phyloP scores from a whole-genome alignment of 2,797 vertebrate species.

The Siniperca undulata region DNA sequence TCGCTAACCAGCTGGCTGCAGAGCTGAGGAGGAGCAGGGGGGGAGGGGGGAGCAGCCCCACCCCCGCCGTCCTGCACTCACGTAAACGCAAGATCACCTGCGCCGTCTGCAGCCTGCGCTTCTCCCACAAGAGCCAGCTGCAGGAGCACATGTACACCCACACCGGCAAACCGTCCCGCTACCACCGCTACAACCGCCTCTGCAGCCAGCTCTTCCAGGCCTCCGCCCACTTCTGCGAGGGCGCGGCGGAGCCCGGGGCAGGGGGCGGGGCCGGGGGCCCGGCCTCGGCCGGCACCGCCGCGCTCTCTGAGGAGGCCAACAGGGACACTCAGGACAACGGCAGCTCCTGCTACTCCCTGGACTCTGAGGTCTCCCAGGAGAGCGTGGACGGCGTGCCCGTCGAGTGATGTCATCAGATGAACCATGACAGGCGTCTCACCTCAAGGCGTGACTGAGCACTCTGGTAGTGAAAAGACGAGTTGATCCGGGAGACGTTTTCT shows the following conservation, averaged over 20 bases:
- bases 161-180: constrained; percentile 90
- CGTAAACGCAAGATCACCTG: constrained; percentile 94
- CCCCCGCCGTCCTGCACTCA: constrained; percentile 82
- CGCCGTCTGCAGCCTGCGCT: constrained; percentile 91
- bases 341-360: constrained; percentile 91
- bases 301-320: constrained; percentile 83
- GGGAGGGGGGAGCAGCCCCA: constrained; percentile 27
- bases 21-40: constrained; percentile 80
- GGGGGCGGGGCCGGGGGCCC: constrained; percentile 53
- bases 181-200: constrained; percentile 89
- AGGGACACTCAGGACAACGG: constrained; percentile 88
- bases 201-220: constrained; percentile 87
- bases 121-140: constrained; percentile 92
- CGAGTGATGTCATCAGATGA: constrained; percentile 79
- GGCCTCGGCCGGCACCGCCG: constrained; percentile 52
- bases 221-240: constrained; percentile 84
- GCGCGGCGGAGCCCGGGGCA: constrained; percentile 64
- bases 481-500: neutral
- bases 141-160: constrained; percentile 97
- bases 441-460: neutral
- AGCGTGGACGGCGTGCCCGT: constrained; percentile 89
- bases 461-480: neutral
- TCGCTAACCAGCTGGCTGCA: constrained; percentile 84
- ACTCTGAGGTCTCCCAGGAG: constrained; percentile 92
- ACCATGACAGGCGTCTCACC: neutral